These are phyloP conservation scores for Sebastes jordani DNA, from an alignment of 2,797 vertebrate species.

Conservation along the genomic window DNA sequence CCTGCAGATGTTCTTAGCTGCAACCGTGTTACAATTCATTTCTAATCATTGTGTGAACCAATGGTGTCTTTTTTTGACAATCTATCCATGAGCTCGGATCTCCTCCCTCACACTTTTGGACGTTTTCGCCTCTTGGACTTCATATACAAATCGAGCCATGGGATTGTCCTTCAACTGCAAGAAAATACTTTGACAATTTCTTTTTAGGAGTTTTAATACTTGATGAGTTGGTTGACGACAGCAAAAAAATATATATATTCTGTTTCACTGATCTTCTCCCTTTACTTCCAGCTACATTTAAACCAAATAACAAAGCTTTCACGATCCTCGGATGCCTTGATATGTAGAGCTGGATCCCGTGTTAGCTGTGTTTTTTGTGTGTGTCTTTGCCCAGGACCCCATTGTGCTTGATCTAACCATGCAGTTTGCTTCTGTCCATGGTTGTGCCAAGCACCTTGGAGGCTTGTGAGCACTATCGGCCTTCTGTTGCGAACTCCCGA, in stretches of 20 bases:
- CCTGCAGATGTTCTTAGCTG: constrained; percentile 67
- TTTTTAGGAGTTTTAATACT: constrained; percentile 24
- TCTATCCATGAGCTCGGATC: background rate
- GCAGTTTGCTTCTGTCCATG: constrained; percentile 86
- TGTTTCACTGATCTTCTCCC: background rate
- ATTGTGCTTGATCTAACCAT: constrained; percentile 93
- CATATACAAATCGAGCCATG: background rate
- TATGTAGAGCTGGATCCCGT: constrained; percentile 10
- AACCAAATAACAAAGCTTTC: background rate
- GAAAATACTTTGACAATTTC: constrained; percentile 22
- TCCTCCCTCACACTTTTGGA: constrained; percentile 31
- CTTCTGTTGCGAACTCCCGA: background rate
- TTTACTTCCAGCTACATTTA: background rate
- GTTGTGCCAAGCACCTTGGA: constrained; percentile 89
- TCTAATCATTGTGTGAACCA: constrained; percentile 16
- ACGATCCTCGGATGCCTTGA: background rate
- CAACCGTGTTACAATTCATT: constrained; percentile 29
- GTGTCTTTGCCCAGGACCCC: constrained; percentile 77
- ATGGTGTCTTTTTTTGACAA: constrained; percentile 8
- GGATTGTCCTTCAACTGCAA: constrained; percentile 3
- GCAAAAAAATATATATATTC: background rate
- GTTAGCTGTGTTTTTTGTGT: background rate
- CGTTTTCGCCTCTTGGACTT: constrained; percentile 11
- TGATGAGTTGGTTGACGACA: background rate
- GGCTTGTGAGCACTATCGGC: constrained; percentile 75